Base-by-base conservation (phyloP, 1,140 invertebrate genomes). In the Drosophila kikkawai region DNA sequence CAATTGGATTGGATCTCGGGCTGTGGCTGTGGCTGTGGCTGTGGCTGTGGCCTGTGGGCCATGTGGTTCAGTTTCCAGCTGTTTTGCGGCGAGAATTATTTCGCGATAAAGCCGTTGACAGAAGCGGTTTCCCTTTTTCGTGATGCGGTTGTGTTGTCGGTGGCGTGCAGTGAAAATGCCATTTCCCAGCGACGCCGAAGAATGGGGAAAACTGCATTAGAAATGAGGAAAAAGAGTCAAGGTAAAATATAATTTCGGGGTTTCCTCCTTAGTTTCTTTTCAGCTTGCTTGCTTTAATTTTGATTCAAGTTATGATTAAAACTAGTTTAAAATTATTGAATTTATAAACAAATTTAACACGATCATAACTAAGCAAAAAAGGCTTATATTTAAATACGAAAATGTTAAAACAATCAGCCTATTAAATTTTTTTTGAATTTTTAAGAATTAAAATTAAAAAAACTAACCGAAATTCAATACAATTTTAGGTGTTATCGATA, bases 151-250 rank as follows among this genome's bases (percentile, higher is more conserved):
- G 68, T 41, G 48, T 59, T 58, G 73, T 47, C 13, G 45, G 13
- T 76, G 48, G 70, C 61, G 71, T 80, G 55, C 41, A 70, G 80
- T 80, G 80, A 76, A 85, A 84, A 80, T 74, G 73, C 67, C 55
- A 78, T 85, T 75, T 74, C 73, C 57, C 68, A 47, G 53, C 42
- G 19, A 32, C 13, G 53, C 67, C 32, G 68, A 74, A 73, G 70
- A 74, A 74, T 74, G 67, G 65, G 75, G 53, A 68, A 77, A 86
- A 76, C 58, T 84, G 78, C 69, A 82, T 68, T 47, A 42, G 47
- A 81, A 73, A 82, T 80, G 64, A 73, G 64, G 66, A 84, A 78
- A 84, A 84, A 39, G 42, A 58, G 36, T 42, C 48, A 56, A 56
- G 68, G 68, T 61, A 48, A 60, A 75, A 75, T 63, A 39, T 48